Conservation (phyloP, 2,888 invertebrate genomes). For the Nomada lathburiana region DNA sequence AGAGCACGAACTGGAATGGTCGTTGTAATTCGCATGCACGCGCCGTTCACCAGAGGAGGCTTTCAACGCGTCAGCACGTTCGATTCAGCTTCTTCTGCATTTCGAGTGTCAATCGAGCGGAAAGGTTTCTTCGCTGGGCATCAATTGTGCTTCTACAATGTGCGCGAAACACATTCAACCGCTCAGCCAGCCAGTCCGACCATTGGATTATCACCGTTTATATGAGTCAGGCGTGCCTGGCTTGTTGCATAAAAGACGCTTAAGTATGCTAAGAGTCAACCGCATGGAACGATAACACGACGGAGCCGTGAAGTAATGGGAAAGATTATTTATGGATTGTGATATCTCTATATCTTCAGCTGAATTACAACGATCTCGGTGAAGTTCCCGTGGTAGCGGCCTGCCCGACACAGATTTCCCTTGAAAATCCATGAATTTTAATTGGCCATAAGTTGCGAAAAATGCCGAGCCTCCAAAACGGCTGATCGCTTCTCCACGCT, state of each 20-base stretch:
- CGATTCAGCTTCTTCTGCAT: not conserved
- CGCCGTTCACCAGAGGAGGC: not conserved
- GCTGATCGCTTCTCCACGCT: slow-evolving; percentile 4
- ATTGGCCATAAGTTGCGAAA: slow-evolving; percentile 50
- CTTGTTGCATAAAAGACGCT: slow-evolving; percentile 60
- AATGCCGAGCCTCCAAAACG: slow-evolving; percentile 7
- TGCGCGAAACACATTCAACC: not conserved
- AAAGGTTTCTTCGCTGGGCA: too few relatives aligned
- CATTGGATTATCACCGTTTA: slow-evolving; percentile 43
- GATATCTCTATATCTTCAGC: slow-evolving; percentile 52
- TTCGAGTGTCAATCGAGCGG: not conserved
- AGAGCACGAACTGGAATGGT: not conserved
- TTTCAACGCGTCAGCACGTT: not conserved
- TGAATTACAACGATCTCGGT: slow-evolving; percentile 55
- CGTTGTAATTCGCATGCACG: not conserved
- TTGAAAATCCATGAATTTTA: slow-evolving; percentile 55
- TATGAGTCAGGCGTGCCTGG: slow-evolving; percentile 34
- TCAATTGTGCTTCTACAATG: not conserved
- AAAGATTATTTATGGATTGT: slow-evolving; percentile 61
- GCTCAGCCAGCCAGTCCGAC: not conserved
- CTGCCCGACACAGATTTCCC: slow-evolving; percentile 54
- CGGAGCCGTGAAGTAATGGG: slow-evolving; percentile 60
- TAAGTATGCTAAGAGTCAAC: slow-evolving; percentile 65
- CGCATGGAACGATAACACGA: slow-evolving; percentile 61
- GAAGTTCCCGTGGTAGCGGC: slow-evolving; percentile 51